phyloP scores from a whole-genome alignment of 2,888 invertebrate species.

The Drosophila kanekoi region DNA sequence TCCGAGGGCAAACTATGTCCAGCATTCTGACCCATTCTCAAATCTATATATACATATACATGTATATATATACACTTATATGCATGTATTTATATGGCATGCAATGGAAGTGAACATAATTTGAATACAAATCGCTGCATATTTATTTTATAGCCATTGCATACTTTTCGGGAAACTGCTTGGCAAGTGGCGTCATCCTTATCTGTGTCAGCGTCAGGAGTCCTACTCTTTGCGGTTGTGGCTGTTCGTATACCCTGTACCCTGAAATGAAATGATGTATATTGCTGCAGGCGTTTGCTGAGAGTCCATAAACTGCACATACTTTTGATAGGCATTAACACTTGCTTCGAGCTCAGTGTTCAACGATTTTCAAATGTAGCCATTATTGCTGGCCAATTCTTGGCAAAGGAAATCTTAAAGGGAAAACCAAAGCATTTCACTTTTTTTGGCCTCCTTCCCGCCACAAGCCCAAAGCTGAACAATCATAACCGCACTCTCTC shows the following conservation, averaged over 20 bases:
- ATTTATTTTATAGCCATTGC: slow-evolving; percentile 49
- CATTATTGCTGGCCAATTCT: no score
- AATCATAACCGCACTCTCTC: no score
- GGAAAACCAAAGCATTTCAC: no score
- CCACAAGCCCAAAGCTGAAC: no score
- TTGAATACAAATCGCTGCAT: slow-evolving; percentile 67
- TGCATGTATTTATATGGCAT: slow-evolving; percentile 6
- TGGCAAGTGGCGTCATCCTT: slow-evolving; percentile 45
- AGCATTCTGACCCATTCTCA: not conserved
- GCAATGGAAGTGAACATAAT: slow-evolving; percentile 48
- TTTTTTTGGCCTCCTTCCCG: no score
- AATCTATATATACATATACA: not conserved
- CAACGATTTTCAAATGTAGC: no score
- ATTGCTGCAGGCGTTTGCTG: no score
- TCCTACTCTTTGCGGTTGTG: slow-evolving; percentile 4
- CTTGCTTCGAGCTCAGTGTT: no score
- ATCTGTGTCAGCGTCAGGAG: slow-evolving; percentile 15
- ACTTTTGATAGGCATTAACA: no score
- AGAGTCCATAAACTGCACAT: no score
- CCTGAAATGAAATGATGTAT: not conserved
- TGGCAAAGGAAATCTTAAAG: no score
- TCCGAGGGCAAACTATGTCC: not conserved
- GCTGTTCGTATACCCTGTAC: slow-evolving; percentile 5
- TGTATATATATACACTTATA: not conserved
- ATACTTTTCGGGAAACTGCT: slow-evolving; percentile 37